These are phyloP conservation scores for Villa cingulata DNA, from an alignment of 2,888 invertebrate species.

Conservation along the genomic window DNA sequence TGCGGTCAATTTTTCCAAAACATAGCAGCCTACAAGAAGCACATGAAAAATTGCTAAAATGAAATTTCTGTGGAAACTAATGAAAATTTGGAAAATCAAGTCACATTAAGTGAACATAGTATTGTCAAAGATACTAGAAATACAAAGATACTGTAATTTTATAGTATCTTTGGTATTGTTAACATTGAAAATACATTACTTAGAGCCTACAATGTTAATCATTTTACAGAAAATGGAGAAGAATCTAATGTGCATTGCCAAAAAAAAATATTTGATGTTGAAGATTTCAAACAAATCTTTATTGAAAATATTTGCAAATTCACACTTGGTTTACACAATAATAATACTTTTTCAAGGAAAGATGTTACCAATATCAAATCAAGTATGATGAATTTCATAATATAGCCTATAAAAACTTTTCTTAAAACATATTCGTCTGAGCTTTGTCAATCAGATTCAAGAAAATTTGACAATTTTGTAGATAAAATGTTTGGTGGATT, in stretches of 20 bases:
- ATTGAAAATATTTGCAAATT: no score
- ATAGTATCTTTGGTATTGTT: no score
- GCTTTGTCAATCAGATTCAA: background rate
- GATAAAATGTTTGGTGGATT: background rate
- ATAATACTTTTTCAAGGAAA: slow-evolving; percentile 6
- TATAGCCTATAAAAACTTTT: slow-evolving; percentile 1
- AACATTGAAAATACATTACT: no score
- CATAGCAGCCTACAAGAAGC: slow-evolving; percentile 1
- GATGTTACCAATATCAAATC: slow-evolving; percentile 2
- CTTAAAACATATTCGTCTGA: background rate
- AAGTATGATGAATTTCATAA: slow-evolving; percentile 1
- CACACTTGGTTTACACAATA: background rate
- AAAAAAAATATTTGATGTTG: no score
- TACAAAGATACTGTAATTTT: no score
- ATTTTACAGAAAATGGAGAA: no score
- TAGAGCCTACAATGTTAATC: no score
- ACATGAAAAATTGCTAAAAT: background rate
- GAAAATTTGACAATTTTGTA: background rate
- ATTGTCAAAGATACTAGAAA: no score
- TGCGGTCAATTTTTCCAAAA: slow-evolving; percentile 4
- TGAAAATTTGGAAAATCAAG: background rate
- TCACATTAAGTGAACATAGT: no score
- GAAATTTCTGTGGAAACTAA: background rate
- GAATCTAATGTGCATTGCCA: no score
- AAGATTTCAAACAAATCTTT: no score